These are phyloP conservation scores for Trachops cirrhosus DNA, from an alignment of 2,797 vertebrate species.

Conservation along the genomic window DNA sequence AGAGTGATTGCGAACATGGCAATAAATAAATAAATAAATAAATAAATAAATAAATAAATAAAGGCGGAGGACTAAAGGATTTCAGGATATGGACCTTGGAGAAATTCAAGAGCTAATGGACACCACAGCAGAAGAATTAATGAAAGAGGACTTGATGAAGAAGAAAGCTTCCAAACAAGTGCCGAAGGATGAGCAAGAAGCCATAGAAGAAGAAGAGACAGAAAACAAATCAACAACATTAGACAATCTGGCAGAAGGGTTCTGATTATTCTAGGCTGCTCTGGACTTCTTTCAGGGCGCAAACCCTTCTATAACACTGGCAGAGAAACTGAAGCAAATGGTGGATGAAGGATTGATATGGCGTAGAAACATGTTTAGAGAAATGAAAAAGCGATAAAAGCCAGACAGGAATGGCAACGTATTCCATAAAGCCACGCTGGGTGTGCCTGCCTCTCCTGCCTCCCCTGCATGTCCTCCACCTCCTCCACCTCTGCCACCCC, in stretches of 20 bases:
- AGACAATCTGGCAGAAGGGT: background rate
- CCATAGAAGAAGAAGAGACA: too few species aligned
- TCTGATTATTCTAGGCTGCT: background rate
- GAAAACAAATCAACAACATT: background rate
- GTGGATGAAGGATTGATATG: background rate
- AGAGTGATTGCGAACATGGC: background rate
- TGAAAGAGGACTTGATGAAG: background rate
- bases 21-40: background rate
- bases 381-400: background rate
- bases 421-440: background rate
- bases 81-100: background rate
- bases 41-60: background rate
- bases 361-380: background rate
- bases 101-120: background rate
- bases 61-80: background rate
- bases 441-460: too few species aligned
- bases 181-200: background rate
- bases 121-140: background rate
- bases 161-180: background rate
- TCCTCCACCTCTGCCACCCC: background rate
- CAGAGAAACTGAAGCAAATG: background rate
- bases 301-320: background rate
- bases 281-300: background rate
- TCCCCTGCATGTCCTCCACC: too few species aligned
- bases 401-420: background rate